phyloP scores from a whole-genome alignment of 2,888 invertebrate species.

The Parochlus steinenii region DNA sequence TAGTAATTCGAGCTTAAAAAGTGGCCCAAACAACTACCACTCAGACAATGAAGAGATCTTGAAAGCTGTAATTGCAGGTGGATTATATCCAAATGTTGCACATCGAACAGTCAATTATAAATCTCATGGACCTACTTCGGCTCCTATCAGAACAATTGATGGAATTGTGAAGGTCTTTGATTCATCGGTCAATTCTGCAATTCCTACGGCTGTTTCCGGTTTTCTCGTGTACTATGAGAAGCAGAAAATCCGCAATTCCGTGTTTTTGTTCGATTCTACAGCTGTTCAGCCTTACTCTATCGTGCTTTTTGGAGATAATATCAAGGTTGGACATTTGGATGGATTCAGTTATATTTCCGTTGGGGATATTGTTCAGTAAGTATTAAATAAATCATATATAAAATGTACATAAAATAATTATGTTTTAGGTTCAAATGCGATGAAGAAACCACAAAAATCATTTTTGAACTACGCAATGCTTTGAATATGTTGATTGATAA shows the following conservation, averaged over 20 bases:
- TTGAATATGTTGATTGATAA: slow-evolving; percentile 45
- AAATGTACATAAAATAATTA: too few relatives aligned
- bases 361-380: slow-evolving; percentile 19
- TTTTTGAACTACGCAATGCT: slow-evolving; percentile 39
- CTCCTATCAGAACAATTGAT: slow-evolving; percentile 31
- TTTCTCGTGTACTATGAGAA: slow-evolving; percentile 68
- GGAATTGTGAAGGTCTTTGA: slow-evolving; percentile 53
- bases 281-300: slow-evolving; percentile 66
- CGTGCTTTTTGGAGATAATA: slow-evolving; percentile 67
- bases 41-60: slow-evolving; percentile 58
- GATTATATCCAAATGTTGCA: slow-evolving; percentile 80
- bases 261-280: slow-evolving; percentile 65
- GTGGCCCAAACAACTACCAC: slow-evolving; percentile 50
- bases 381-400: too few relatives aligned
- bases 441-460: slow-evolving; percentile 25
- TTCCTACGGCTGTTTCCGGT: slow-evolving; percentile 24
- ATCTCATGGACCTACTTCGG: background rate
- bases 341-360: slow-evolving; percentile 26
- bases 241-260: slow-evolving; percentile 38
- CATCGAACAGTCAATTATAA: background rate
- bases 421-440: slow-evolving; percentile 32
- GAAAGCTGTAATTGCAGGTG: slow-evolving; percentile 71
- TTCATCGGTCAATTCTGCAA: slow-evolving; percentile 51
- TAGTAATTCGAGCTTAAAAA: slow-evolving; percentile 34
- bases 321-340: slow-evolving; percentile 26